A percentile compares a stretch with the other conserved stretches of the same genome.
These are phyloP conservation scores for Chionodraco myersi DNA, from an alignment of 2,113 vertebrate genomes.

Conservation along the genomic window DNA sequence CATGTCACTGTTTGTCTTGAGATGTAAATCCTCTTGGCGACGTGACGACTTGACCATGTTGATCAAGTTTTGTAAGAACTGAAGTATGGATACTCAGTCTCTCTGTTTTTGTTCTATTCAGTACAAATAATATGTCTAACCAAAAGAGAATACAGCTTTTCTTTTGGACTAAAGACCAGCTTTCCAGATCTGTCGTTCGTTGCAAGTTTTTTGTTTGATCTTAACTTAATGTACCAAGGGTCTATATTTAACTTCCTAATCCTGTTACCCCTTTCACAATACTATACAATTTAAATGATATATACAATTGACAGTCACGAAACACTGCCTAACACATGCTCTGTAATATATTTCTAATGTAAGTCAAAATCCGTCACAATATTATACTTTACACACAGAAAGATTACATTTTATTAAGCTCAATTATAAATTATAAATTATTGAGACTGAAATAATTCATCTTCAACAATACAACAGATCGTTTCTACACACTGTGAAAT, in stretches of 20 bases:
- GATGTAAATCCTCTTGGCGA: conserved; percentile 79
- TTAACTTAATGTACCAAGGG: neutral
- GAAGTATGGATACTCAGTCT: conserved; percentile 57
- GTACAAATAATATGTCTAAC: conserved; percentile 34
- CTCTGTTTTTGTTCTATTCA: conserved; percentile 52
- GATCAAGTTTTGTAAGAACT: conserved; percentile 58
- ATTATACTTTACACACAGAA: neutral
- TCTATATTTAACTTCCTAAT: conserved; percentile 18
- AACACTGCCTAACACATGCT: neutral
- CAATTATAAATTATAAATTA: conserved; percentile 5
- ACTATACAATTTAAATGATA: neutral
- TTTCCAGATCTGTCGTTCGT: conserved; percentile 26
- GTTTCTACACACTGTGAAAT: conserved; percentile 1
- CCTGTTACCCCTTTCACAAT: neutral
- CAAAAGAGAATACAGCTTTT: conserved; percentile 36
- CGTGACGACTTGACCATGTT: conserved; percentile 73
- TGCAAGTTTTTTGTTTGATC: conserved; percentile 13
- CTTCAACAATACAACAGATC: too few relatives aligned
- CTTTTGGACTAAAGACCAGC: conserved; percentile 20
- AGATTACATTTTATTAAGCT: neutral
- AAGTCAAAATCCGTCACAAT: neutral
- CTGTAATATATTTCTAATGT: neutral
- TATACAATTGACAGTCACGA: neutral
- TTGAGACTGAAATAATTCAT: neutral
- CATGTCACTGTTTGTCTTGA: conserved; percentile 80